A percentile compares a stretch with the other conserved stretches of the same genome.
phyloP scores from a whole-genome alignment of 2,113 vertebrate species.

The Apaloderma vittatum region DNA sequence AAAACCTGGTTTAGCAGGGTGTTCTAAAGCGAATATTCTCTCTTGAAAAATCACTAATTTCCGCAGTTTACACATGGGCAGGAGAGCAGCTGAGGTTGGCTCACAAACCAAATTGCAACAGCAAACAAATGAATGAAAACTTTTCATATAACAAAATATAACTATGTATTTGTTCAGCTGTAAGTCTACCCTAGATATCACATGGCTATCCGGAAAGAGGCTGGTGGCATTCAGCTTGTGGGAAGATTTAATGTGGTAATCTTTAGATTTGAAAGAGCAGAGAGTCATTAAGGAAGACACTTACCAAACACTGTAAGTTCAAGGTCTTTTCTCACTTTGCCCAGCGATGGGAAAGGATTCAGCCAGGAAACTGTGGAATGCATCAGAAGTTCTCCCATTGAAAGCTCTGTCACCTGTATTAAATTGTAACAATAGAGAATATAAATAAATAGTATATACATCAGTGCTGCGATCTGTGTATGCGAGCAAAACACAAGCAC shows the following conservation, averaged over 20 bases:
- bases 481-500: not conserved
- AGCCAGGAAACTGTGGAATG: conserved; percentile 94
- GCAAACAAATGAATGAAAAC: not conserved
- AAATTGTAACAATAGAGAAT: not conserved
- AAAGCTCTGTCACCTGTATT: conserved; percentile 93
- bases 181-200: not conserved
- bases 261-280: not conserved
- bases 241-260: not conserved
- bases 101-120: not conserved
- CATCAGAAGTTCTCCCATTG: conserved; percentile 97
- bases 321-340: conserved; percentile 93
- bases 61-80: not conserved
- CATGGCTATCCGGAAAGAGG: not conserved
- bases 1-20: not conserved
- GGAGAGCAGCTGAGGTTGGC: not conserved
- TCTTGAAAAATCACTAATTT: not conserved
- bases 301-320: conserved; percentile 95
- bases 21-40: not conserved
- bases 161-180: not conserved
- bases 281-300: conserved; percentile 13
- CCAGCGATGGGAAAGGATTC: conserved; percentile 91
- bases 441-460: not conserved
- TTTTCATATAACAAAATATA: not conserved
- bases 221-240: not conserved
- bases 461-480: not conserved